Conservation (phyloP, 2,113 vertebrate genomes). For the Mystacornis crossleyi region DNA sequence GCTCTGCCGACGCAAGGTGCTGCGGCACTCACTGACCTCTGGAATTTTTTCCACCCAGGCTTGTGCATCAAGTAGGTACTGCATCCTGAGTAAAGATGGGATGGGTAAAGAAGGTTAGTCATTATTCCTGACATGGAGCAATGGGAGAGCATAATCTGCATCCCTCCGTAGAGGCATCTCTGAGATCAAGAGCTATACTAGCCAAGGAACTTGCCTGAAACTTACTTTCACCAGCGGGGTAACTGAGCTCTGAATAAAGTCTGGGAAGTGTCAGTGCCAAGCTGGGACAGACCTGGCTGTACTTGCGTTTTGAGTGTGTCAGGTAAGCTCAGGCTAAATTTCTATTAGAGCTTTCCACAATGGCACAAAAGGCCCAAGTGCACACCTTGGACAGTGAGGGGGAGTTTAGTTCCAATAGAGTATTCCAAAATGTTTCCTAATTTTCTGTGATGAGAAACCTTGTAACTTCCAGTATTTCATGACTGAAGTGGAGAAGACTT, state of each 20-base stretch:
- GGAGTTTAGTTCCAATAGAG: not conserved
- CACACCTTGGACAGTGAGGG: not conserved
- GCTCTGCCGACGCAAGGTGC: constrained; percentile 31
- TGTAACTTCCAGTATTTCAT: not conserved
- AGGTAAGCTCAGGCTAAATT: not conserved
- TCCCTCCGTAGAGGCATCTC: not conserved
- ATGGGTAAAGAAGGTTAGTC: not conserved
- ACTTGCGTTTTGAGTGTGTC: not conserved
- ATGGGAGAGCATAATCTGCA: fast-evolving
- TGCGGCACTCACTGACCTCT: not conserved
- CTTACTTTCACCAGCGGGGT: not conserved
- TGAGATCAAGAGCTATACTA: not conserved
- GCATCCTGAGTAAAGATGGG: constrained; percentile 31
- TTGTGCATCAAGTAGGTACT: constrained; percentile 67
- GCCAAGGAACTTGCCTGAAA: not conserved
- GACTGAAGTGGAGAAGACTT: not conserved
- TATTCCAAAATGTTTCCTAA: not conserved
- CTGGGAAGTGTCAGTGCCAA: not conserved
- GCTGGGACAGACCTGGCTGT: not conserved
- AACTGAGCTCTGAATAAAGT: not conserved
- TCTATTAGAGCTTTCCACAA: not conserved
- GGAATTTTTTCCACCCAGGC: constrained; percentile 76
- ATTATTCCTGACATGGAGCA: not conserved
- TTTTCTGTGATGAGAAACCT: not conserved
- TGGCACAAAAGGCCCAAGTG: not conserved